Evolutionary conservation across 92 coral and sea anemone species (phyloP), one percentile per base, ranked within the genome.

Genomic region (Plumapathes pennacea): DNA sequence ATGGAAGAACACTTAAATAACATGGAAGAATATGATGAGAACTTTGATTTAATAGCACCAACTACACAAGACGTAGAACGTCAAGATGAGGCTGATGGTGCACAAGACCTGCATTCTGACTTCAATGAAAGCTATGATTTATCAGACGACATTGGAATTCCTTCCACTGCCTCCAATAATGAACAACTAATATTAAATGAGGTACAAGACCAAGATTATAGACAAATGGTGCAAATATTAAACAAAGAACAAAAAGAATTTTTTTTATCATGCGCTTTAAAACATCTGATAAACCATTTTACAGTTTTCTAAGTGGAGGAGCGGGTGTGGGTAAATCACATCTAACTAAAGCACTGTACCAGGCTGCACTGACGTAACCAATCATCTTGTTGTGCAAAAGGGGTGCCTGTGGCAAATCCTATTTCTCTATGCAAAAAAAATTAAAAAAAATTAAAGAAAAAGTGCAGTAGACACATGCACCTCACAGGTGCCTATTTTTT

Each of bases 311-410:
- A 21, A n/a, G 50, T 34, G 76, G 74, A 73, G 74, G 74, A 22
- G 77, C 74, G 34, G 80, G 80, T 20, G 80, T 72, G 25, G 76
- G 80, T n/a, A 72, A 72, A 52, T 72, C 74, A 32, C 80, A 72
- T 51, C 32, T 63, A n/a, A 72, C 80, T 29, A 72, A 72, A 72
- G 72, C 80, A 23, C 32, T 63, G 44, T 72, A 72, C 52, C 80
- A 72, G 42, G 80, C 80, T 19, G 80, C 74, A 10, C 40, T 72
- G 25, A 72, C n/a, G n/a, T n/a, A n/a, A n/a, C n/a, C n/a, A n/a
- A n/a, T n/a, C n/a, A n/a, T n/a, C n/a, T n/a, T n/a, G n/a, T n/a
- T n/a, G n/a, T n/a, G n/a, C n/a, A n/a, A n/a, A n/a, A n/a, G n/a
- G n/a, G n/a, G n/a, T n/a, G n/a, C n/a, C n/a, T n/a, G n/a, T n/a